Evolutionary conservation across 1,140 invertebrate species (phyloP).

Genomic region (Adelges cooleyi): DNA sequence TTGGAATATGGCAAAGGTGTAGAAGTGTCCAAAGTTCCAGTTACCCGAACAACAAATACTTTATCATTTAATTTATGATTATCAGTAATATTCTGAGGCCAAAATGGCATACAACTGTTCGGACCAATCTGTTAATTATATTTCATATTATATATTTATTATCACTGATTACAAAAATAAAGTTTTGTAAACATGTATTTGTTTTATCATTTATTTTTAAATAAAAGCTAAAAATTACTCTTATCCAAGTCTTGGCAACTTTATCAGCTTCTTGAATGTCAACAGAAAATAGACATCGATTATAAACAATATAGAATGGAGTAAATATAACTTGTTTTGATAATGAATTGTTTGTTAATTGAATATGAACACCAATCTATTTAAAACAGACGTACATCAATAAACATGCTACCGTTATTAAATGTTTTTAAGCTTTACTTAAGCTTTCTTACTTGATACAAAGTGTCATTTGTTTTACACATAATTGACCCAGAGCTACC

Average conservation of each 20-base stretch:
- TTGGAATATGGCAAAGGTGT: slow-evolving; percentile 74
- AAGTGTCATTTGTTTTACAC: slow-evolving; percentile 59
- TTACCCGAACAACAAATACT: slow-evolving; percentile 48
- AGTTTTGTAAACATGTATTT: too few species aligned
- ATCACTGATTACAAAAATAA: neutral
- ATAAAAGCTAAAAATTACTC: too few species aligned
- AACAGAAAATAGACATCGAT: slow-evolving; percentile 63
- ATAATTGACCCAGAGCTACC: slow-evolving; percentile 81
- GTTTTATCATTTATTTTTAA: neutral
- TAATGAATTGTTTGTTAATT: slow-evolving; percentile 76
- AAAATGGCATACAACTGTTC: slow-evolving; percentile 67
- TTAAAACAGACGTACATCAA: slow-evolving; percentile 31
- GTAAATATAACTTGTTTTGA: slow-evolving; percentile 94
- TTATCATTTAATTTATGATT: slow-evolving; percentile 41
- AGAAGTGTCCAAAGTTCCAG: slow-evolving; percentile 52
- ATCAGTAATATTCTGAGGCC: slow-evolving; percentile 54
- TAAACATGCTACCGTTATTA: neutral
- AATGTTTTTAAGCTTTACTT: neutral
- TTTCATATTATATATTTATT: too few species aligned
- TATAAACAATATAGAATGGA: slow-evolving; percentile 88
- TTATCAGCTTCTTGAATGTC: slow-evolving; percentile 67
- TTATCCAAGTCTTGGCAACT: slow-evolving; percentile 51
- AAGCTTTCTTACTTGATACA: slow-evolving; percentile 51
- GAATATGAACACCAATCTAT: slow-evolving; percentile 86
- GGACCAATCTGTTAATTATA: slow-evolving; percentile 43